Evolutionary conservation across 2,888 invertebrate genomes (phyloP).

Genomic region (Altica lythri): DNA sequence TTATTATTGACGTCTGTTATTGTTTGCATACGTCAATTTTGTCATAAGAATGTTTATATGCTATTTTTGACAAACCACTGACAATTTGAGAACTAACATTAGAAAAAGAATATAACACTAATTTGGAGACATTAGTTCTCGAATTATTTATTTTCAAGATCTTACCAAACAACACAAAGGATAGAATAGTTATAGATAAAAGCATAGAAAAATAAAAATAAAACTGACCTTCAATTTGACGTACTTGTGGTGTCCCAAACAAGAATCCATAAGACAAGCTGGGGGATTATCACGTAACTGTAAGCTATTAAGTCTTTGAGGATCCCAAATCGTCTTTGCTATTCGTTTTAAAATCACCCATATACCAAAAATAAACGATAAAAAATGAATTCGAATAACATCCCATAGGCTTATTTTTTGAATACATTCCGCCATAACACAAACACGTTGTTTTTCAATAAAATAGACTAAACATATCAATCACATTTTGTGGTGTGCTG

Average conservation of each 20-base stretch:
- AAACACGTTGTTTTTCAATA: neutral
- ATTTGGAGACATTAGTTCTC: too few species aligned
- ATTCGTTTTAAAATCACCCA: slow-evolving; percentile 60
- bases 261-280: slow-evolving; percentile 63
- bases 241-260: slow-evolving; percentile 66
- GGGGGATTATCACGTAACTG: slow-evolving; percentile 64
- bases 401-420: slow-evolving; percentile 60
- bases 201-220: slow-evolving; percentile 7
- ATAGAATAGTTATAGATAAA: too few species aligned
- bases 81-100: too few species aligned
- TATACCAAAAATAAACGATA: slow-evolving; percentile 60
- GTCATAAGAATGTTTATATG: too few species aligned
- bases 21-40: too few species aligned
- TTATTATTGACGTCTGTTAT: too few species aligned
- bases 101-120: too few species aligned
- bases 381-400: slow-evolving; percentile 57
- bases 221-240: slow-evolving; percentile 66
- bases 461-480: slow-evolving; percentile 4
- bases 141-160: too few species aligned
- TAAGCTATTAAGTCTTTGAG: slow-evolving; percentile 55
- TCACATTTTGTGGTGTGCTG: too few species aligned
- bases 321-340: slow-evolving; percentile 60
- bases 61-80: too few species aligned
- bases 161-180: too few species aligned
- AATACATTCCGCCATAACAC: slow-evolving; percentile 46